Conservation (phyloP, 2,888 invertebrate species). For the Folsomia manolachei region DNA sequence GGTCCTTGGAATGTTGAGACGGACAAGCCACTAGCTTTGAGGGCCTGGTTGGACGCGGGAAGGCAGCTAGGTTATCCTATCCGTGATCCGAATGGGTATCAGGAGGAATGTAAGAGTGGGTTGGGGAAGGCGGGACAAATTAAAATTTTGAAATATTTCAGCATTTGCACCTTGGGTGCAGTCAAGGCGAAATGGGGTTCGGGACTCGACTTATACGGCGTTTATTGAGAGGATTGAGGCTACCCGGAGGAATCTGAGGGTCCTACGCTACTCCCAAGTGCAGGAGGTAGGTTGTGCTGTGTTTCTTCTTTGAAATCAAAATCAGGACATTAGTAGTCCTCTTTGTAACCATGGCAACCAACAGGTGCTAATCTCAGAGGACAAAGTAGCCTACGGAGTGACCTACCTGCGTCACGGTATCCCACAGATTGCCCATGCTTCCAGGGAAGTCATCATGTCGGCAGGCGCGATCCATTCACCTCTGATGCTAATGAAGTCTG, state of each 20-base stretch:
- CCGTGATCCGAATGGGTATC: conserved; percentile 27
- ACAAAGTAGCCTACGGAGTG: conserved; percentile 33
- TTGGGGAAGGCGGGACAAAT: not conserved
- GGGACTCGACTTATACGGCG: conserved; percentile 17
- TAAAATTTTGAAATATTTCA: not conserved
- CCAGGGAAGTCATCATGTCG: conserved; percentile 28
- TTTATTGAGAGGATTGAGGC: conserved; percentile 14
- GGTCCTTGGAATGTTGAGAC: conserved; percentile 23
- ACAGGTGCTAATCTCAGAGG: not conserved
- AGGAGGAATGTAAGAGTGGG: conserved; percentile 14
- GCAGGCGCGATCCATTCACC: conserved; percentile 36
- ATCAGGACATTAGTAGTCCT: not conserved
- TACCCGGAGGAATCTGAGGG: conserved; percentile 14
- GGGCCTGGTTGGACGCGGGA: conserved; percentile 29
- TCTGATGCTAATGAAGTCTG: conserved; percentile 37
- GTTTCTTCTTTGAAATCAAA: no score
- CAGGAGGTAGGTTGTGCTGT: not conserved
- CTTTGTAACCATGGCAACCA: no score
- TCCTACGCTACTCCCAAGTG: conserved; percentile 24
- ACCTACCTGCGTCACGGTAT: conserved; percentile 35
- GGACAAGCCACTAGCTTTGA: conserved; percentile 8
- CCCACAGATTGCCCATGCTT: conserved; percentile 25
- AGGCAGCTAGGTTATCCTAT: conserved; percentile 23
- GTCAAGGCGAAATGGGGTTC: conserved; percentile 12
- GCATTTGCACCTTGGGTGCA: conserved; percentile 22